Conservation (phyloP, 2,113 vertebrate species). For the Nothoprocta pentlandii region DNA sequence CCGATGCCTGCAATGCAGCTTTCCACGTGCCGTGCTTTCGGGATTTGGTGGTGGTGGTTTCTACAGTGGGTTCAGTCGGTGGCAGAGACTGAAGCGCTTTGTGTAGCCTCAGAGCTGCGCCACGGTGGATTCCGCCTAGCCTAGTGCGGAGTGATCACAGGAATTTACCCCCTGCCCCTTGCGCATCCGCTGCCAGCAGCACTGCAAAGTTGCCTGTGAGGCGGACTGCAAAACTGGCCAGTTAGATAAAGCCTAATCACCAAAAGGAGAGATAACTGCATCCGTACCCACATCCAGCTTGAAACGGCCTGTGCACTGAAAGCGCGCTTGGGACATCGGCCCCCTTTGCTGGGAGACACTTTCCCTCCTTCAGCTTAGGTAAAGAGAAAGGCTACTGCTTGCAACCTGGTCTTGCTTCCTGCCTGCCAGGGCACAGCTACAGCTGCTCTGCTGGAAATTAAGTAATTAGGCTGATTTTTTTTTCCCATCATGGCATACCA, state of each 20-base stretch:
- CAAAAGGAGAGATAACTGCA: background rate
- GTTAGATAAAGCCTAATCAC: background rate
- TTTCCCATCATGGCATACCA: background rate
- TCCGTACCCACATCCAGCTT: background rate
- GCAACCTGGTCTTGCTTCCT: background rate
- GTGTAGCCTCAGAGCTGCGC: background rate
- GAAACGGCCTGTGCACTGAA: background rate
- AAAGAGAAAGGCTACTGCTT: background rate
- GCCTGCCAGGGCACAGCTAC: background rate
- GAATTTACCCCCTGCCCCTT: background rate
- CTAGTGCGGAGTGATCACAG: background rate
- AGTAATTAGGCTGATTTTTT: background rate
- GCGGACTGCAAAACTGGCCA: background rate
- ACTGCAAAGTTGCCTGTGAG: fast-evolving
- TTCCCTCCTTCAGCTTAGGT: background rate
- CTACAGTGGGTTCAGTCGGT: background rate
- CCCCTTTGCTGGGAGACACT: background rate
- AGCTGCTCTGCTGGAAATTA: background rate
- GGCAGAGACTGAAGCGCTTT: background rate
- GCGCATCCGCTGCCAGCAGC: background rate
- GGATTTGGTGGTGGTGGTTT: too few relatives aligned
- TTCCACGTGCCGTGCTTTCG: background rate
- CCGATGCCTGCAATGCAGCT: fast-evolving
- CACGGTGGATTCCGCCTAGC: background rate
- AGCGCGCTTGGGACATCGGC: fast-evolving